A percentile compares a stretch with the other conserved stretches of the same genome.
Conservation (phyloP, 1,140 invertebrate species). For the Aphidius gifuensis region DNA sequence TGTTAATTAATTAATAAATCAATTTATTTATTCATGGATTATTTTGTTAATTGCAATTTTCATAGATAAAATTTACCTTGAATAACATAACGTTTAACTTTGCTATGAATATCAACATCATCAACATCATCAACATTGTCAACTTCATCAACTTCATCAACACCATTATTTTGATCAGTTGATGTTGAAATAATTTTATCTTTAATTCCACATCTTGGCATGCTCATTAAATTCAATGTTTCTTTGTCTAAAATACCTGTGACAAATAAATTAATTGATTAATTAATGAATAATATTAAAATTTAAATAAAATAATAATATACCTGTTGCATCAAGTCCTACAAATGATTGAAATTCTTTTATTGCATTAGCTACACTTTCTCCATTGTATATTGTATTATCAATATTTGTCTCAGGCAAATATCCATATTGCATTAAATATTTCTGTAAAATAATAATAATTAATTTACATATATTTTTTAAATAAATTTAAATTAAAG, state of each 20-base stretch:
- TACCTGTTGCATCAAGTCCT: too few relatives aligned
- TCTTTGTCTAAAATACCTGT: constrained; percentile 74
- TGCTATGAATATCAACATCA: constrained; percentile 68
- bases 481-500: too few relatives aligned
- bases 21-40: too few relatives aligned
- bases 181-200: constrained; percentile 63
- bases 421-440: too few relatives aligned
- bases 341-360: too few relatives aligned
- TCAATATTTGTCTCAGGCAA: too few relatives aligned
- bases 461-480: too few relatives aligned
- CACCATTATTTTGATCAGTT: constrained; percentile 55
- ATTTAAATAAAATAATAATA: too few relatives aligned
- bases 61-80: constrained; percentile 62
- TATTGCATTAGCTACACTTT: too few relatives aligned
- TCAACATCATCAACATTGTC: constrained; percentile 59
- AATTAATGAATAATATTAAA: neutral
- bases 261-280: constrained; percentile 30
- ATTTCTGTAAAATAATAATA: too few relatives aligned
- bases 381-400: too few relatives aligned
- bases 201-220: constrained; percentile 81
- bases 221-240: constrained; percentile 72
- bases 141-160: constrained; percentile 62
- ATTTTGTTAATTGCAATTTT: neutral
- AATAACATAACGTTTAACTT: constrained; percentile 80
- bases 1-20: constrained; percentile 37